Evolutionary conservation across 2,113 vertebrate species (phyloP).

Genomic region (Pluvianellus socialis): DNA sequence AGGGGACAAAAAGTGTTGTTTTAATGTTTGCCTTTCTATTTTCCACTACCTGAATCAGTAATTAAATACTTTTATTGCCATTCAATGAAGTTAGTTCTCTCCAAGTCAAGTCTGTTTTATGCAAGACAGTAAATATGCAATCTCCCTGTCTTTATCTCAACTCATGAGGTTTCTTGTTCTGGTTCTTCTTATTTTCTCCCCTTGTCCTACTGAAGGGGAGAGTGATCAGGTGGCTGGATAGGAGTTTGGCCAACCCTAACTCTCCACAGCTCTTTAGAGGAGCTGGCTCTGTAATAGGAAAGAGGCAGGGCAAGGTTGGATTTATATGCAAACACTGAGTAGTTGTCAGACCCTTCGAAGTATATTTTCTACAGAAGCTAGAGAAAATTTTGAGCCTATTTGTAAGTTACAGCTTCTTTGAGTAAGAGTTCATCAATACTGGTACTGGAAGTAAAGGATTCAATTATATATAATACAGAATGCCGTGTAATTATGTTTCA

Average conservation of each 20-base stretch:
- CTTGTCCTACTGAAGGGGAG: background rate
- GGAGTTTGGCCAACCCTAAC: background rate
- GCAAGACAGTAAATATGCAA: background rate
- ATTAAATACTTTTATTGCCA: background rate
- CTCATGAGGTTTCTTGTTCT: background rate
- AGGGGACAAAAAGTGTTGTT: background rate
- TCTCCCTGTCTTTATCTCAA: background rate
- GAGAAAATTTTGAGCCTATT: background rate
- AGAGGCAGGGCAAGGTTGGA: rapidly evolving
- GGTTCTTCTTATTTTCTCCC: background rate
- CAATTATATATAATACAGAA: background rate
- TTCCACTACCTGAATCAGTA: background rate
- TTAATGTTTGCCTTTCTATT: background rate
- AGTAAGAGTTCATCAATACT: background rate
- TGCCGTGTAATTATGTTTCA: background rate
- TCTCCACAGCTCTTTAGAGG: background rate
- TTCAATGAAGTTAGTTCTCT: background rate
- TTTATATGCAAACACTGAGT: background rate
- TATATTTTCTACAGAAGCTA: background rate
- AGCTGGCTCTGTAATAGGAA: background rate
- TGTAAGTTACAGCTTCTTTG: background rate
- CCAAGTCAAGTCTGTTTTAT: background rate
- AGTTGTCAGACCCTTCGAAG: background rate
- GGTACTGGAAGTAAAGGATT: background rate
- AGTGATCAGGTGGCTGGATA: background rate